Evolutionary conservation across 2,113 vertebrate species (phyloP).

Genomic region (Actenoides lindsayi): DNA sequence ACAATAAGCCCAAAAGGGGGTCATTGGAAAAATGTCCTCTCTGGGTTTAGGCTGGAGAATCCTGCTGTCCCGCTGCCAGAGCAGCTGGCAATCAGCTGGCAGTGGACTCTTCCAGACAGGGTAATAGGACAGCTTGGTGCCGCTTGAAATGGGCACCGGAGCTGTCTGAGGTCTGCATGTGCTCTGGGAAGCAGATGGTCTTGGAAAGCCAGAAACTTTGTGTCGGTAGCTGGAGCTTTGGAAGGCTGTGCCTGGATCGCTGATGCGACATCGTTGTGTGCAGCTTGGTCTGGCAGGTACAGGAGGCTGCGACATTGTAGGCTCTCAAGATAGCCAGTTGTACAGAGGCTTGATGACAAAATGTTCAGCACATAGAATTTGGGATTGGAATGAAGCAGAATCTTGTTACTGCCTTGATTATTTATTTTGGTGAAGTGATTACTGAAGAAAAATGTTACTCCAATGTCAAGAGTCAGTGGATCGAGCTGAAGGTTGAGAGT

Average conservation of each 20-base stretch:
- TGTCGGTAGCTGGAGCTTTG: neutral
- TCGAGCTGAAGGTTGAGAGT: neutral
- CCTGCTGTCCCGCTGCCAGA: neutral
- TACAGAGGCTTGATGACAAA: neutral
- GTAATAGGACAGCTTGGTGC: neutral
- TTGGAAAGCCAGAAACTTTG: neutral
- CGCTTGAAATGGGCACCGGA: neutral
- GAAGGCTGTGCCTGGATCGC: neutral
- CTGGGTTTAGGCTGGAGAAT: neutral
- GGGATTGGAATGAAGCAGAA: neutral
- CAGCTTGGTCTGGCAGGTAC: neutral
- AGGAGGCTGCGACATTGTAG: fast-evolving
- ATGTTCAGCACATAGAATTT: fast-evolving
- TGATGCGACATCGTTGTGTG: fast-evolving
- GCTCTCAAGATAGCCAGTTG: neutral
- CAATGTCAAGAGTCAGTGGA: neutral
- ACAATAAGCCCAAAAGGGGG: neutral
- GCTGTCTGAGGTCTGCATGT: fast-evolving
- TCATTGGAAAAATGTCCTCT: neutral
- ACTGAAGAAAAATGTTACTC: neutral
- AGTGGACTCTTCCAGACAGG: fast-evolving
- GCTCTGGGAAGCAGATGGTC: neutral
- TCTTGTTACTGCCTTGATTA: neutral
- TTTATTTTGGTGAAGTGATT: neutral
- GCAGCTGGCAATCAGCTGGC: neutral